Conservation (phyloP, 2,797 vertebrate genomes). For the Pterois miles region DNA sequence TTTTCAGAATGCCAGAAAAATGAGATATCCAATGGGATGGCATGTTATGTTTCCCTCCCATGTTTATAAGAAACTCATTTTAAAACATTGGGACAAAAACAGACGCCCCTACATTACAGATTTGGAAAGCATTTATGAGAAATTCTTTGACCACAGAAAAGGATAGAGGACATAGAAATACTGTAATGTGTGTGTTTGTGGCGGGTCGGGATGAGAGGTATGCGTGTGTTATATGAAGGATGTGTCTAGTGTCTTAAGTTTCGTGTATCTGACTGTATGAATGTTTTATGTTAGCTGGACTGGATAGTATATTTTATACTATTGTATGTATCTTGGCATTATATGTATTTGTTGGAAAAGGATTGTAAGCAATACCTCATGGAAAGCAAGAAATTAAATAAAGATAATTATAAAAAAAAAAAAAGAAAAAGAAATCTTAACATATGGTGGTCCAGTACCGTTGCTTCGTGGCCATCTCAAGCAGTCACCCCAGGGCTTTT, state of each 20-base stretch:
- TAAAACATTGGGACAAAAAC: background rate
- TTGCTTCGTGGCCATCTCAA: background rate
- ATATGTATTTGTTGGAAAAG: background rate
- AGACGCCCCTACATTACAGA: background rate
- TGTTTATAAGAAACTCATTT: background rate
- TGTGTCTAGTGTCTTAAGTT: background rate
- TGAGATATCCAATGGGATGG: background rate
- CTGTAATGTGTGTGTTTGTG: background rate
- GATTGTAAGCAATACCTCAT: too few species aligned
- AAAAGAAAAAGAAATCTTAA: background rate
- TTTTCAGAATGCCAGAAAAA: background rate
- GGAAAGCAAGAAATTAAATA: too few species aligned
- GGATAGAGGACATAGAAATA: background rate
- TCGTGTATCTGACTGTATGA: background rate
- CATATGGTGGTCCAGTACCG: background rate
- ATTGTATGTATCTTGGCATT: background rate
- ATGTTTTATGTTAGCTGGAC: background rate
- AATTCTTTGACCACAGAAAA: background rate
- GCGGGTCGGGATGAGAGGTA: background rate
- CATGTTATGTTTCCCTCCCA: background rate
- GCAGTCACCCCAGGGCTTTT: constrained; percentile 1
- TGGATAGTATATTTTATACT: background rate
- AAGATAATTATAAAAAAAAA: too few species aligned
- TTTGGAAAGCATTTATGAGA: background rate
- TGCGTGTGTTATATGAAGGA: too few species aligned